Conservation (phyloP, 2,888 invertebrate species). For the Willowsia nigromaculata region DNA sequence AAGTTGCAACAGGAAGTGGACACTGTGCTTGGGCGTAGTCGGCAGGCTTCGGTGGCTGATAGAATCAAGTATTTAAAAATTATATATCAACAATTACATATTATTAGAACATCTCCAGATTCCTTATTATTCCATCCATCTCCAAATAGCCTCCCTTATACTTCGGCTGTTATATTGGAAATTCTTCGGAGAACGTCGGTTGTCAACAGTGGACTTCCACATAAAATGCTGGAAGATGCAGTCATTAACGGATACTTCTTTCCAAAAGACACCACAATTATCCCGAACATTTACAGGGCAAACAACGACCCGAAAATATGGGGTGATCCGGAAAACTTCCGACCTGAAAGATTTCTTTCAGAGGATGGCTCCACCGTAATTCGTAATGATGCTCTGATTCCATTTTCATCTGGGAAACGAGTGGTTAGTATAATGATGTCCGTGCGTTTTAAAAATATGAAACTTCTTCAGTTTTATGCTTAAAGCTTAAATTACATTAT, state of each 20-base stretch:
- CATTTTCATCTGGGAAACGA: slow-evolving; percentile 73
- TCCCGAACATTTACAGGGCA: slow-evolving; percentile 65
- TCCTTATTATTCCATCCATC: neutral
- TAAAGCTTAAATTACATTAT: neutral
- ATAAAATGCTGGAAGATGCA: slow-evolving; percentile 46
- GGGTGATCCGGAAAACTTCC: slow-evolving; percentile 76
- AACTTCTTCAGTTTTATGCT: neutral
- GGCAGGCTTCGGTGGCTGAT: slow-evolving; percentile 62
- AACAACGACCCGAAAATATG: slow-evolving; percentile 74
- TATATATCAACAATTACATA: neutral
- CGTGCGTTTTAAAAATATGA: neutral
- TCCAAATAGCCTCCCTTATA: slow-evolving; percentile 57
- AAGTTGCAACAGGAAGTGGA: slow-evolving; percentile 71
- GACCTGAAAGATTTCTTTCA: slow-evolving; percentile 76
- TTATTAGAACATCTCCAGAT: neutral
- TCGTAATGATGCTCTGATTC: slow-evolving; percentile 72
- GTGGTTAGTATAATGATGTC: neutral
- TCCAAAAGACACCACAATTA: slow-evolving; percentile 72
- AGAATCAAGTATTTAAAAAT: slow-evolving; percentile 27
- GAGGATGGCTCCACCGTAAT: slow-evolving; percentile 47
- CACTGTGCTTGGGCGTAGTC: slow-evolving; percentile 44
- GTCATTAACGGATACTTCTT: slow-evolving; percentile 66
- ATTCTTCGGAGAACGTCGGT: slow-evolving; percentile 68
- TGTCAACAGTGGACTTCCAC: slow-evolving; percentile 72
- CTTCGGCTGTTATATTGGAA: slow-evolving; percentile 17